Conservation (phyloP, 2,797 vertebrate genomes). For the Chelonia mydas region DNA sequence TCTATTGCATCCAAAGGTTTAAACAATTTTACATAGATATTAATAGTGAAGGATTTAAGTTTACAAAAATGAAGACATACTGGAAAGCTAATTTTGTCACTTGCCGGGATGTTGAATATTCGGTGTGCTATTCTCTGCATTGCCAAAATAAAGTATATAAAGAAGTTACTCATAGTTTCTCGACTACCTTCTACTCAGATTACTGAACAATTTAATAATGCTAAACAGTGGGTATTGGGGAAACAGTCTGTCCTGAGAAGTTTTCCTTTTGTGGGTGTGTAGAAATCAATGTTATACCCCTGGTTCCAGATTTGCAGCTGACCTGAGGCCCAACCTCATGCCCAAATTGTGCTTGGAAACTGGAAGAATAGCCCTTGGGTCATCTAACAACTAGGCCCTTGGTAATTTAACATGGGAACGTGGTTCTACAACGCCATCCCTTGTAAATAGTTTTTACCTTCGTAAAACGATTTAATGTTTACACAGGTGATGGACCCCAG, state of each 20-base stretch:
- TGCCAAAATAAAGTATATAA: too few species aligned
- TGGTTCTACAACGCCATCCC: background rate
- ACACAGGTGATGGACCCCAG: conserved; percentile 95
- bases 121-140: background rate
- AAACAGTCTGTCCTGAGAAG: background rate
- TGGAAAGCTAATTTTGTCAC: background rate
- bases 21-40: background rate
- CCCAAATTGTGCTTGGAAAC: background rate
- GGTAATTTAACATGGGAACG: background rate
- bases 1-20: background rate
- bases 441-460: conserved; percentile 19
- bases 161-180: background rate
- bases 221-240: background rate
- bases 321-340: background rate
- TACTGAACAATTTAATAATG: background rate
- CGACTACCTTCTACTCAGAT: background rate
- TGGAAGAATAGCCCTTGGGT: background rate
- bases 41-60: background rate
- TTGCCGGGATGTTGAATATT: background rate
- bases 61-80: background rate
- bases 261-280: background rate
- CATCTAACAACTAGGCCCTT: background rate
- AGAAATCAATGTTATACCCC: background rate
- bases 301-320: background rate
- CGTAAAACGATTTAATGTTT: background rate